A percentile compares a stretch with the other conserved stretches of the same genome.
These are phyloP conservation scores for Proteles cristata DNA, from an alignment of 2,113 vertebrate genomes.

Conservation along the genomic window DNA sequence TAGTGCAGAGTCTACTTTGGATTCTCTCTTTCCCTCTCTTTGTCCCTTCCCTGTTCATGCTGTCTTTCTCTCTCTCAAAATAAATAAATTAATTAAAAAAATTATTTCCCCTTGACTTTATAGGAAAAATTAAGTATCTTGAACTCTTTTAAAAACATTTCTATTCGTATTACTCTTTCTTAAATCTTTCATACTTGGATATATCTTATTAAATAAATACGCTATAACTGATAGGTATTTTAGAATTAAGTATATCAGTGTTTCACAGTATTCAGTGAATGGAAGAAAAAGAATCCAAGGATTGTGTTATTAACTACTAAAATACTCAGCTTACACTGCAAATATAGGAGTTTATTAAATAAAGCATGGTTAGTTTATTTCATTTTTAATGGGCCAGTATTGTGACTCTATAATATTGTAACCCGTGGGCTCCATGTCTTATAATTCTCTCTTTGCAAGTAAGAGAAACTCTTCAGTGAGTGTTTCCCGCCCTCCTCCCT, in stretches of 20 bases:
- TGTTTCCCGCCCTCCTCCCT: background rate
- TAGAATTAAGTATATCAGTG: slow-evolving; percentile 16
- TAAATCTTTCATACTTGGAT: background rate
- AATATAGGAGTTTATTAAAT: background rate
- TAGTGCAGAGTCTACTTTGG: too few relatives aligned
- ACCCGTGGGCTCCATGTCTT: background rate
- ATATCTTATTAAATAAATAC: background rate
- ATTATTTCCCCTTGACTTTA: background rate
- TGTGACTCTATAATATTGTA: background rate
- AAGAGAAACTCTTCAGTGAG: background rate
- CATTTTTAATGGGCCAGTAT: background rate
- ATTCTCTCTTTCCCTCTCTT: too few relatives aligned
- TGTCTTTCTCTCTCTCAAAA: too few relatives aligned
- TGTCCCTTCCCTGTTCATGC: too few relatives aligned
- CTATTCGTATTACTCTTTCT: background rate
- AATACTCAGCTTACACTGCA: background rate
- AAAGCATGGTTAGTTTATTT: background rate
- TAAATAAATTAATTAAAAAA: background rate
- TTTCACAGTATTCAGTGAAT: background rate
- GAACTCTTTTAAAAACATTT: slow-evolving; percentile 3
- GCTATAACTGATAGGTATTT: background rate
- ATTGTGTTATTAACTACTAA: background rate
- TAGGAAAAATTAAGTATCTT: background rate
- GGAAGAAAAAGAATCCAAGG: background rate
- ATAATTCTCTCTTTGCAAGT: background rate